A percentile compares a stretch with the other conserved stretches of the same genome.
These are phyloP conservation scores for Nomada fabriciana DNA, from an alignment of 2,888 invertebrate species.

Conservation along the genomic window DNA sequence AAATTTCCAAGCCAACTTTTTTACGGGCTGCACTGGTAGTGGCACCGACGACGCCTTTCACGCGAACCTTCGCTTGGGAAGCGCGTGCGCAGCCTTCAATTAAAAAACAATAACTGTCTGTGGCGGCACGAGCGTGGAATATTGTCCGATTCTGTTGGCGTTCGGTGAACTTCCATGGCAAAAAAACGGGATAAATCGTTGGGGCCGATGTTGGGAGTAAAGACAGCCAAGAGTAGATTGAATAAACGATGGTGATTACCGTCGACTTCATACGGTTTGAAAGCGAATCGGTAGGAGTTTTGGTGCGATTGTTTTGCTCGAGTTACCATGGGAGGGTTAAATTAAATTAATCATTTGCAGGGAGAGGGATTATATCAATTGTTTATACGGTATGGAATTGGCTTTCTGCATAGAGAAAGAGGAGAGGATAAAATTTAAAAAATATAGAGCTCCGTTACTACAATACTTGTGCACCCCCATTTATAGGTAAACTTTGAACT, in stretches of 20 bases:
- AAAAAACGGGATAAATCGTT: conserved; percentile 26
- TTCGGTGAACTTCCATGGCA: conserved; percentile 37
- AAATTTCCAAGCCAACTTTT: conserved; percentile 80
- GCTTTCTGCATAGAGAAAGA: no score
- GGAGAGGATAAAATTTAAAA: no score
- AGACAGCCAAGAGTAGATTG: background rate
- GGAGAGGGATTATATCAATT: no score
- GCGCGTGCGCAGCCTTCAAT: conserved; percentile 71
- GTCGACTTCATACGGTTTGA: no score
- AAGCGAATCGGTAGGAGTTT: no score
- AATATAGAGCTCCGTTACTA: no score
- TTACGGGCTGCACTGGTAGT: conserved; percentile 44
- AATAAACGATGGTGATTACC: background rate
- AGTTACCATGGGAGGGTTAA: no score
- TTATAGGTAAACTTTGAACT: no score
- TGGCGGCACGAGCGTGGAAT: conserved; percentile 64
- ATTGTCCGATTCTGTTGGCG: conserved; percentile 61
- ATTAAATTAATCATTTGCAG: no score
- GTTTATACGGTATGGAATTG: no score
- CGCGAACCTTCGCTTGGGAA: conserved; percentile 26
- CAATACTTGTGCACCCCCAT: no score
- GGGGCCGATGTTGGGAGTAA: background rate
- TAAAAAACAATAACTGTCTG: conserved; percentile 77
- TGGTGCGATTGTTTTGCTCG: no score
- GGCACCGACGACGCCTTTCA: conserved; percentile 51